Base-by-base conservation (phyloP, 2,113 vertebrate genomes). In the Triplophysa rosa region DNA sequence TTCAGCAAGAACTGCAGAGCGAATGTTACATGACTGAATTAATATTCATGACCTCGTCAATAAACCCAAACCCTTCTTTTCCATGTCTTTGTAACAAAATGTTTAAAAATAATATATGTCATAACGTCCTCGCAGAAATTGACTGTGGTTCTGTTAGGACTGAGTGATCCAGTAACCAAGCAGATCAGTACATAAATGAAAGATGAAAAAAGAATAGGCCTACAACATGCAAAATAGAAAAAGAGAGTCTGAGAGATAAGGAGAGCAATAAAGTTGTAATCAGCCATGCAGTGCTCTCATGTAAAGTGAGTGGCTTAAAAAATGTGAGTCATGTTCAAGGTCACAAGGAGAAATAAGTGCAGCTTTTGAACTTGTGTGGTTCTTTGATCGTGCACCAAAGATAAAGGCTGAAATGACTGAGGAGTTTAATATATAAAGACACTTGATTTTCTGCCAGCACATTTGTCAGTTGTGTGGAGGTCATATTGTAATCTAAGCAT, bases 371-470 rank as follows among this genome's bases (percentile, higher is more conserved):
- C 52, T 71, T 58, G 49, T 52, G 49, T 52, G 49, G 17, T 37
- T 71, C 19, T 58, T 71, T 71, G 52, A 71, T 71, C 52, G n/a
- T 4, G 52, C 52, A 71, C 52, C 56, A 71, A 71, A 11, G 52
- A 45, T 29, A 8, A 4, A 23, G 54, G 26, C 7, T 26, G 33
- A n/a, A 29, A 52, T 21, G 19, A 56, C 21, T 71, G 54, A 58
- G 29, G 49, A 9, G 21, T 23, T 37, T 59, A 37, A 58, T 58
- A 33, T 54, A 9, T 70, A 56, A 13, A 70, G 47, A 1, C 10
- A 14, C n/a, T 16, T 72, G 54, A 40, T 29, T 59, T 40, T 59
- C 52, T 40, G 13, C 19, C 12, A 37, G 33, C 33, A 16, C 54
- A 40, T 24, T 72, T 13, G n/a, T 1, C 29, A 72, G 26, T 37